Conservation (phyloP, 1,140 invertebrate genomes). For the Polyergus mexicanus region DNA sequence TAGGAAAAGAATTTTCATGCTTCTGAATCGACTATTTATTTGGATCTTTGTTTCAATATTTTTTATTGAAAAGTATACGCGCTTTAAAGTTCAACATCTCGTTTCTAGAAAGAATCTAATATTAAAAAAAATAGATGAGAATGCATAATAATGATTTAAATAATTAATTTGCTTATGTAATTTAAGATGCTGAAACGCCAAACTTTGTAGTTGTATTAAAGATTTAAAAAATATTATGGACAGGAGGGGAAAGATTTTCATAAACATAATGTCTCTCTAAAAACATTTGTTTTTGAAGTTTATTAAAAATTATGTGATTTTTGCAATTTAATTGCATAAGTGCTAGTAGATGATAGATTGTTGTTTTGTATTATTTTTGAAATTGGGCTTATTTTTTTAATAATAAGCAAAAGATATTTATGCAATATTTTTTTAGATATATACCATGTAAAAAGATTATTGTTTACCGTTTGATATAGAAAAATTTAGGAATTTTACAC, state of each 20-base stretch:
- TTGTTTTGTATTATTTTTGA: background rate
- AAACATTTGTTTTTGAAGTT: background rate
- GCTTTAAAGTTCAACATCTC: background rate
- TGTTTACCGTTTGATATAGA: background rate
- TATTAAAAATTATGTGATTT: background rate
- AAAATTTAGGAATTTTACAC: background rate
- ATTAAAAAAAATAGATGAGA: background rate
- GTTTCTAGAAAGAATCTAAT: background rate
- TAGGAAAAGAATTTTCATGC: background rate
- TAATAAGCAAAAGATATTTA: background rate
- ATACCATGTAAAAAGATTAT: background rate
- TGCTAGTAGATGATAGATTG: background rate
- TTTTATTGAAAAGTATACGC: background rate
- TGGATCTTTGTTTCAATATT: background rate
- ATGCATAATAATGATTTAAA: background rate
- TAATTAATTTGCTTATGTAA: background rate
- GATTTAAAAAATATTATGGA: background rate
- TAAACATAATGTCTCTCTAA: background rate
- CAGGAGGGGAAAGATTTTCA: background rate
- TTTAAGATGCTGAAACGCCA: background rate
- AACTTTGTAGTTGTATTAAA: background rate
- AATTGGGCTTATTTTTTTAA: background rate
- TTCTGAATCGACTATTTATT: background rate
- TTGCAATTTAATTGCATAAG: background rate
- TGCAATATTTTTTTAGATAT: background rate